Evolutionary conservation across 2,113 vertebrate species (phyloP).

Genomic region (Suncus etruscus): DNA sequence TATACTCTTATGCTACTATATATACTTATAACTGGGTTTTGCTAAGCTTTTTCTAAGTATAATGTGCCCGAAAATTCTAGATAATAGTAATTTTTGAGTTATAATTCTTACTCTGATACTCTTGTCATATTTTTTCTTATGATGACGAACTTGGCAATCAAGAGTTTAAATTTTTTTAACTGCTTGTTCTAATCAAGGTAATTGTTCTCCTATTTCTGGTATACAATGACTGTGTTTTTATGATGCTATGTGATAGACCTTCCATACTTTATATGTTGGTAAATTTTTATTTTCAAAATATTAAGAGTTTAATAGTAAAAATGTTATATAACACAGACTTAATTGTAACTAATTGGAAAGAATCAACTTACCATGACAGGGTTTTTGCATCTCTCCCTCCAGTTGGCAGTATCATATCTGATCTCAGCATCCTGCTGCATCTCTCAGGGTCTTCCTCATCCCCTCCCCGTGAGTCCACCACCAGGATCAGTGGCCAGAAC

Average conservation of each 20-base stretch:
- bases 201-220: conserved; percentile 56
- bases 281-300: conserved; percentile 58
- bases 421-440: conserved; percentile 91
- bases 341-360: conserved; percentile 72
- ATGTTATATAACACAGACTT: conserved; percentile 68
- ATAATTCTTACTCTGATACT: conserved; percentile 59
- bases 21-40: conserved; percentile 15
- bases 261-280: conserved; percentile 48
- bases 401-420: conserved; percentile 90
- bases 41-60: conserved; percentile 46
- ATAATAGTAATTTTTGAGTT: conserved; percentile 47
- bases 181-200: conserved; percentile 73
- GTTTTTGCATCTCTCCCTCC: conserved; percentile 83
- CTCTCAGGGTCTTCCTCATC: conserved; percentile 93
- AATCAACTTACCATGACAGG: conserved; percentile 73
- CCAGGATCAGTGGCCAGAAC: conserved; percentile 91
- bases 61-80: conserved; percentile 60
- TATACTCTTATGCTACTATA: not conserved
- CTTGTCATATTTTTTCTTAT: conserved; percentile 67
- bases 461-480: conserved; percentile 92
- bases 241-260: conserved; percentile 49
- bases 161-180: conserved; percentile 45
- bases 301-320: conserved; percentile 61
- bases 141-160: conserved; percentile 64
- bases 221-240: conserved; percentile 70